Evolutionary conservation across 2,888 invertebrate species (phyloP).

Genomic region (Ephialtes manifestator): DNA sequence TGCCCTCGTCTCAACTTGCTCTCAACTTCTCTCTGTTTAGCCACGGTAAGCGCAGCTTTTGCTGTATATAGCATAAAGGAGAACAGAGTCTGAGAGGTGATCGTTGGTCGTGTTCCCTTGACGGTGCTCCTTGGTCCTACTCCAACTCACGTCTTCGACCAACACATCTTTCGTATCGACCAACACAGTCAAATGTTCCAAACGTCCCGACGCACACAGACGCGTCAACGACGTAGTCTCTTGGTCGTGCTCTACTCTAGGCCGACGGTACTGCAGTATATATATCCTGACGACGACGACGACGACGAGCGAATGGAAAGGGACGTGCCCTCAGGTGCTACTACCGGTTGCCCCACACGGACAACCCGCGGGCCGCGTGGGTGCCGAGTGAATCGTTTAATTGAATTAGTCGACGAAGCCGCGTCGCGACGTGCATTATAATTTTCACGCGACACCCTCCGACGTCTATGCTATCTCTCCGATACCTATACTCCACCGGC

Average conservation of each 20-base stretch:
- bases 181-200: slow-evolving; percentile 50
- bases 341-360: slow-evolving; percentile 58
- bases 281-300: slow-evolving; percentile 10
- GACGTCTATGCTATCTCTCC: slow-evolving; percentile 17
- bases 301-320: slow-evolving; percentile 74
- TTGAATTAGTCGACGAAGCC: slow-evolving; percentile 83
- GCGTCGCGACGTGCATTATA: slow-evolving; percentile 77
- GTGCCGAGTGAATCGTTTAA: slow-evolving; percentile 80
- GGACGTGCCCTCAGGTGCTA: slow-evolving; percentile 83
- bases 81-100: slow-evolving; percentile 24
- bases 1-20: slow-evolving; percentile 46
- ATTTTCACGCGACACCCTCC: slow-evolving; percentile 65
- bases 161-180: slow-evolving; percentile 51
- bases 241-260: not conserved
- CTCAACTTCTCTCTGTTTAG: slow-evolving; percentile 21
- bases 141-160: slow-evolving; percentile 75
- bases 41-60: slow-evolving; percentile 18
- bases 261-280: not conserved
- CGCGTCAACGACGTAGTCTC: slow-evolving; percentile 46
- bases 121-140: slow-evolving; percentile 74
- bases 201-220: slow-evolving; percentile 69
- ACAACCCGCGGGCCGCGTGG: slow-evolving; percentile 52
- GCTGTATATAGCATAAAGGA: slow-evolving; percentile 4
- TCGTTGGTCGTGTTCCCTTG: slow-evolving; percentile 39
- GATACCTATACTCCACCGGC: slow-evolving; percentile 45